Conservation (phyloP, 64 coral and sea anemone genomes). For the Montipora sp. region DNA sequence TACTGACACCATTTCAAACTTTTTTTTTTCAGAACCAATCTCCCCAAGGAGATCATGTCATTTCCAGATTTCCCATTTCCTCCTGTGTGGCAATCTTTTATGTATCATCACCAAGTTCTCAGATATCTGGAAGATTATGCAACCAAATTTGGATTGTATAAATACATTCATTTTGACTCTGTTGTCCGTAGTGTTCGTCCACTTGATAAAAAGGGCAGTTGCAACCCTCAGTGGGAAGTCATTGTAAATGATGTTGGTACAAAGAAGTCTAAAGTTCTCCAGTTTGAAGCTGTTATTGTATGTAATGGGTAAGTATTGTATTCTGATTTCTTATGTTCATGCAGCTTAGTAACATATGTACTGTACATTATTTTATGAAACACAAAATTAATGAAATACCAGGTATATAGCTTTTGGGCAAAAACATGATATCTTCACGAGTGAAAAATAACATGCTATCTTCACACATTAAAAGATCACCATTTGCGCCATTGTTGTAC, state of each 20-base stretch:
- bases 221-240: background rate
- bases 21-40: constrained; percentile 51
- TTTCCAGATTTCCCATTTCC: constrained; percentile 66
- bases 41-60: constrained; percentile 69
- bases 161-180: constrained; percentile 52
- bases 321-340: background rate
- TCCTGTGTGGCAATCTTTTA: background rate
- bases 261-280: background rate
- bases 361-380: no score
- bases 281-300: constrained; percentile 4
- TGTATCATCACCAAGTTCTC: constrained; percentile 49
- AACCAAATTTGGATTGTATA: constrained; percentile 35
- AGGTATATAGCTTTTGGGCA: no score
- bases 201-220: background rate
- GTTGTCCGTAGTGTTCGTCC: constrained; percentile 30
- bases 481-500: no score
- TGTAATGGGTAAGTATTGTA: background rate
- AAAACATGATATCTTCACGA: no score
- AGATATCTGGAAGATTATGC: constrained; percentile 71
- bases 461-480: no score
- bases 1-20: no score
- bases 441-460: no score
- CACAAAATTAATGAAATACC: no score
- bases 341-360: no score
- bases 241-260: background rate